Percentiles rank a stretch among this genome's conserved stretches.
These are phyloP conservation scores for Lophotriccus pileatus DNA, from an alignment of 2,797 vertebrate species.

Conservation along the genomic window DNA sequence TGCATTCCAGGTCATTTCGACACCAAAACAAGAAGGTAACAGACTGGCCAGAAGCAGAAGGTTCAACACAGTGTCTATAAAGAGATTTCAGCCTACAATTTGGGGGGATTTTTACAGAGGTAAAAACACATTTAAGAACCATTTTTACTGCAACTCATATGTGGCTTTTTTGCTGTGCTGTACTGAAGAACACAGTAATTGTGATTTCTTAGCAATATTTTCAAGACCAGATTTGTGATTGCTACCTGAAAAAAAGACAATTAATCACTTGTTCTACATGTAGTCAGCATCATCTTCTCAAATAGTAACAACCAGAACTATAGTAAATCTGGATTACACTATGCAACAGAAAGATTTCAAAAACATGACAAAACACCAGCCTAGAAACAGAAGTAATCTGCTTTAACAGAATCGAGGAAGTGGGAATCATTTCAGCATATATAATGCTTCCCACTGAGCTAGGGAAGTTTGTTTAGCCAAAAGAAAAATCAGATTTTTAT, in stretches of 20 bases:
- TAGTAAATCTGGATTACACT: not conserved
- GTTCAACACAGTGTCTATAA: not conserved
- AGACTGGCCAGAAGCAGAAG: not conserved
- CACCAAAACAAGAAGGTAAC: not conserved
- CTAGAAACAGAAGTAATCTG: not conserved
- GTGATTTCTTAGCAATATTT: not conserved
- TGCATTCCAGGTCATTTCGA: not conserved
- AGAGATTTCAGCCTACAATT: not conserved
- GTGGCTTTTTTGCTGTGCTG: accelerated
- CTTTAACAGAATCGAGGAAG: not conserved
- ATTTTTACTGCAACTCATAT: not conserved
- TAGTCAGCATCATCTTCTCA: not conserved
- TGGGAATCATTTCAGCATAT: not conserved
- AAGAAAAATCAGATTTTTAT: not conserved
- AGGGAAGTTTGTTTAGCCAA: not conserved
- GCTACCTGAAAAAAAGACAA: not conserved
- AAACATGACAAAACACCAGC: not conserved
- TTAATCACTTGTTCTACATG: not conserved
- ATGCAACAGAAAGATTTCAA: not conserved
- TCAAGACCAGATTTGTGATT: not conserved
- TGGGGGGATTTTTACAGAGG: not conserved
- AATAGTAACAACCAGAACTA: not conserved
- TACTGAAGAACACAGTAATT: not conserved
- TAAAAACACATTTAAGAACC: not conserved
- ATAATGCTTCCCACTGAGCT: not conserved